Evolutionary conservation across 2,113 vertebrate species (phyloP).

Genomic region (Nyctibius bracteatus): DNA sequence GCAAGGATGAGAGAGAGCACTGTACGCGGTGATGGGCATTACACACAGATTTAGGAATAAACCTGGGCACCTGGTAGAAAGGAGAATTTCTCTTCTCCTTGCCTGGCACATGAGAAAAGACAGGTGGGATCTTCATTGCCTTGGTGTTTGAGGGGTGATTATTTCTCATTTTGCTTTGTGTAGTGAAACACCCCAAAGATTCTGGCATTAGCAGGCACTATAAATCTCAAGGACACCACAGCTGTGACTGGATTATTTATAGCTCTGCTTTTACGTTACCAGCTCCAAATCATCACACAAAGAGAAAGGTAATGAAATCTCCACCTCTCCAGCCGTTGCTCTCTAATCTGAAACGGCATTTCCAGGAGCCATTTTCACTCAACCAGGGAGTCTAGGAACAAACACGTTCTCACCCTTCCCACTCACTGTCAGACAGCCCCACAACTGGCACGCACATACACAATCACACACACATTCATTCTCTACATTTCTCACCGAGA

Average conservation of each 20-base stretch:
- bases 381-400: constrained; percentile 38
- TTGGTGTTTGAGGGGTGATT: not conserved
- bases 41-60: not conserved
- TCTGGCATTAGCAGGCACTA: constrained; percentile 49
- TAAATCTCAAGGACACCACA: constrained; percentile 66
- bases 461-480: not conserved
- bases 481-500: not conserved
- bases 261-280: constrained; percentile 68
- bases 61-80: not conserved
- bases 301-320: constrained; percentile 72
- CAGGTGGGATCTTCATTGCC: not conserved
- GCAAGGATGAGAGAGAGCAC: not conserved
- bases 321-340: constrained; percentile 38
- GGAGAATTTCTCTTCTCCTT: not conserved
- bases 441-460: constrained; percentile 29
- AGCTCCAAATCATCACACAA: constrained; percentile 71
- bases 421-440: constrained; percentile 37
- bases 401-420: constrained; percentile 57
- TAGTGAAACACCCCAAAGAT: constrained; percentile 40
- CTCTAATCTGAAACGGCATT: constrained; percentile 60
- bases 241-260: constrained; percentile 77
- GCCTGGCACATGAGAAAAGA: not conserved
- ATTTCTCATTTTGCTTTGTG: constrained; percentile 37
- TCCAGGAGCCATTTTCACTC: constrained; percentile 67
- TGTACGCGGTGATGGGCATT: not conserved